A percentile compares a stretch with the other conserved stretches of the same genome.
Evolutionary conservation across 2,888 invertebrate genomes (phyloP).

Genomic region (Troglohyphantes excavatus): DNA sequence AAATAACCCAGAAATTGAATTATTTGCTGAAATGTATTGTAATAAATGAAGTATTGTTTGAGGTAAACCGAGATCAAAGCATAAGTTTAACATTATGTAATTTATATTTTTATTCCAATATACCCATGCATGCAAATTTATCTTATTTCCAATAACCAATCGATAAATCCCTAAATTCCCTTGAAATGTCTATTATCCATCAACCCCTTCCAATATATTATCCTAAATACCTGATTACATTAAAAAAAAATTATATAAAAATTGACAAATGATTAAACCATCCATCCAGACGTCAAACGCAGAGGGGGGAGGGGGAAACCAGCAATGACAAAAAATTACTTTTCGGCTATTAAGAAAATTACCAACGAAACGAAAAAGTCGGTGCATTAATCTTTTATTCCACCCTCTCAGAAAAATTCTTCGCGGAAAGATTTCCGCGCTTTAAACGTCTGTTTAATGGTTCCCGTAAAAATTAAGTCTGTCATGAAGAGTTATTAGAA

Average conservation of each 20-base stretch:
- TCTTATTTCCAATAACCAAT: too few species aligned
- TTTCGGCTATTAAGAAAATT: slow-evolving; percentile 46
- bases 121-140: too few species aligned
- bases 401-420: neutral
- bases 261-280: slow-evolving; percentile 48
- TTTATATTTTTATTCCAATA: too few species aligned
- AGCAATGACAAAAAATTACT: slow-evolving; percentile 35
- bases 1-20: too few species aligned
- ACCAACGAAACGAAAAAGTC: slow-evolving; percentile 33
- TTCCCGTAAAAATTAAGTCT: slow-evolving; percentile 54
- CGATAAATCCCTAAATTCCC: too few species aligned
- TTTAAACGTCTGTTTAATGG: slow-evolving; percentile 29
- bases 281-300: slow-evolving; percentile 6
- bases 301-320: neutral
- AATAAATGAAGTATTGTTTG: too few species aligned
- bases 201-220: too few species aligned
- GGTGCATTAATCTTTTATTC: slow-evolving; percentile 51
- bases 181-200: too few species aligned
- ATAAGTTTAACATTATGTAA: too few species aligned
- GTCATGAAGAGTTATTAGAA: slow-evolving; percentile 53
- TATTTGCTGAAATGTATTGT: too few species aligned
- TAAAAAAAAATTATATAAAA: neutral
- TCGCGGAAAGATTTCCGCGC: slow-evolving; percentile 1
- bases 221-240: too few species aligned
- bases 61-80: too few species aligned